Evolutionary conservation across 2,888 invertebrate genomes (phyloP).

Genomic region (Xestia ashworthii): DNA sequence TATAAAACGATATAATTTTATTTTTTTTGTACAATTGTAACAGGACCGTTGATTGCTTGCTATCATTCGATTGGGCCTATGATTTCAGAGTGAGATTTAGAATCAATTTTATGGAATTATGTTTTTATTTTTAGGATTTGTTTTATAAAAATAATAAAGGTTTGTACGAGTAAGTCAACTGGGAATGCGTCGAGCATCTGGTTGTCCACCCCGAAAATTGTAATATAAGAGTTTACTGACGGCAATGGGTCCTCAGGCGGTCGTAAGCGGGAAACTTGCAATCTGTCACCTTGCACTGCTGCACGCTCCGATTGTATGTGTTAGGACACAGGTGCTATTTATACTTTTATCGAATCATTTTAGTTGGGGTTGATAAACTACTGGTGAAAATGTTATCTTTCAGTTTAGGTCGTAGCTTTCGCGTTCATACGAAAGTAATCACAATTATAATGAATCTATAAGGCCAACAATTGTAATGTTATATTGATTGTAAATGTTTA

Average conservation of each 20-base stretch:
- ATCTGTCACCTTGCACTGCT: constrained; percentile 59
- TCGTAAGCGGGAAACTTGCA: constrained; percentile 57
- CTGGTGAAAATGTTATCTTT: background rate
- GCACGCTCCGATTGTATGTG: constrained; percentile 49
- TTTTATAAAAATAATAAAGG: background rate
- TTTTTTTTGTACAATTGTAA: constrained; percentile 44
- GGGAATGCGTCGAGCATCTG: constrained; percentile 52
- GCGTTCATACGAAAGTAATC: constrained; percentile 9
- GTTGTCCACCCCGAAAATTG: constrained; percentile 56
- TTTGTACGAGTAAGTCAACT: constrained; percentile 10
- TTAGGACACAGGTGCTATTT: constrained; percentile 36
- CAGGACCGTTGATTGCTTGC: constrained; percentile 24
- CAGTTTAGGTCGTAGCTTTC: background rate
- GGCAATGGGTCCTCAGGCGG: constrained; percentile 52
- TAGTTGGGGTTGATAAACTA: background rate
- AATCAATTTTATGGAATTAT: background rate
- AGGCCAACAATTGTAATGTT: constrained; percentile 2
- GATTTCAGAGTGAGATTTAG: background rate
- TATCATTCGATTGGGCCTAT: background rate
- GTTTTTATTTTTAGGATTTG: background rate
- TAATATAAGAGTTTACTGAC: constrained; percentile 56
- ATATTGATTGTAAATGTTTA: constrained; percentile 21
- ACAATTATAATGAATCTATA: constrained; percentile 1
- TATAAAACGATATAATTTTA: constrained; percentile 66
- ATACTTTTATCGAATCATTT: constrained; percentile 45